Base-by-base conservation (phyloP, 2,113 vertebrate genomes). In the Vimba vimba region DNA sequence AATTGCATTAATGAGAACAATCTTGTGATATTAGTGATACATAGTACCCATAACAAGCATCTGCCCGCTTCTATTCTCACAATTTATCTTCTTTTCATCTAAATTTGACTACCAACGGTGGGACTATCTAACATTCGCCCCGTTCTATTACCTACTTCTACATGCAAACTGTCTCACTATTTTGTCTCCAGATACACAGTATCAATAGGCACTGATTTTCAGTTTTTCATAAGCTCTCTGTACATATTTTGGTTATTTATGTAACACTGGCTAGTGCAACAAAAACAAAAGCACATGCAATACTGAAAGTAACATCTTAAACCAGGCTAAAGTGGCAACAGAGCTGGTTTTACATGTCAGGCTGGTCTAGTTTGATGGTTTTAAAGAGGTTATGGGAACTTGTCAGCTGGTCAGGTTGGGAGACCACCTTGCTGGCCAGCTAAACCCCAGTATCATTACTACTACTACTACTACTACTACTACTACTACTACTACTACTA, bases 161-260 rank as follows among this genome's bases (percentile, higher is more conserved):
- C 39, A 21, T 76, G 71, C 71, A 47, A 8, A 75, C 71, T 8
- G 23, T 25, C 39, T 47, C 23, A 27, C 47, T 74, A 33, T 81
- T 69, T 82, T 81, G 62, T 89, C 86, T 86, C 68, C 73, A 87
- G 84, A 90, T 88, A 90, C 88, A 91, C 43, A 74, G 79, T 89
- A 86, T 92, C 88, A 68, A 87, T 87, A 87, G 78, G 69, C 83
- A 64, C 3, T 76, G 76, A 80, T 85, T 86, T 71, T 39, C 33
- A 23, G 10, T 23, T 21, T 76, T 86, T 59, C 79, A 79, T 86
- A 86, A 88, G 86, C 55, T 79, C 50, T 79, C 2, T 59, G 19
- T 79, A 17, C 19, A 39, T 60, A 57, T 39, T 25, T 60, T 1
- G 62, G 19, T 36, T 25, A 62, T 45, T 10, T 45, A 62, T 39